Conservation (phyloP, 2,797 vertebrate species). For the Acestrorhynchus altus region DNA sequence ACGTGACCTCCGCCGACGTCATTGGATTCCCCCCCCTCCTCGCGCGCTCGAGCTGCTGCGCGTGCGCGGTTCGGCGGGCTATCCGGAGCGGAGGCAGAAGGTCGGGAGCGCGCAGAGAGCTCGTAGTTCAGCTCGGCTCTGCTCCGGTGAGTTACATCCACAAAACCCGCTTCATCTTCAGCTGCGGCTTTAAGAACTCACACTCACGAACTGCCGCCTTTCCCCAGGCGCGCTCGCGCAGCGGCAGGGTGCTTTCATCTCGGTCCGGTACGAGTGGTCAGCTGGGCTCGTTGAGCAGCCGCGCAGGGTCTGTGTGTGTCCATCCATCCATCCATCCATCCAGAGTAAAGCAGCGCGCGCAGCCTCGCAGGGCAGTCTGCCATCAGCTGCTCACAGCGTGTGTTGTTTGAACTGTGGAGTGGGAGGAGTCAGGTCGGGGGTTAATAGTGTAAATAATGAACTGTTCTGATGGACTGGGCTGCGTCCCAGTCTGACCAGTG, state of each 20-base stretch:
- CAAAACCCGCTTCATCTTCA: too few species aligned
- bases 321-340: not conserved
- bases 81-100: not conserved
- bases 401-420: slow-evolving; percentile 45
- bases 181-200: too few species aligned
- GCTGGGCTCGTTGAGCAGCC: too few species aligned
- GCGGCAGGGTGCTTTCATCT: too few species aligned
- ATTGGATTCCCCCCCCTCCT: slow-evolving; percentile 54
- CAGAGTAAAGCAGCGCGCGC: not conserved
- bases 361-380: slow-evolving; percentile 2
- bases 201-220: too few species aligned
- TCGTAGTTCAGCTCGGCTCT: slow-evolving; percentile 26
- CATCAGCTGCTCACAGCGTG: slow-evolving; percentile 20
- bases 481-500: too few species aligned
- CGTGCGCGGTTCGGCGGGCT: slow-evolving; percentile 37
- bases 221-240: too few species aligned
- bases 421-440: not conserved
- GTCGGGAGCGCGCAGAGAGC: not conserved
- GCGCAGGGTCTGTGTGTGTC: too few species aligned
- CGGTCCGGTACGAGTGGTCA: too few species aligned
- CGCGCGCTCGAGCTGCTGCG: slow-evolving; percentile 1
- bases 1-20: slow-evolving; percentile 45
- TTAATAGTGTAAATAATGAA: too few species aligned
- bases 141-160: slow-evolving; percentile 43
- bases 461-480: too few species aligned